These are phyloP conservation scores for Cydia strobilella DNA, from an alignment of 1,140 invertebrate genomes.

Conservation along the genomic window DNA sequence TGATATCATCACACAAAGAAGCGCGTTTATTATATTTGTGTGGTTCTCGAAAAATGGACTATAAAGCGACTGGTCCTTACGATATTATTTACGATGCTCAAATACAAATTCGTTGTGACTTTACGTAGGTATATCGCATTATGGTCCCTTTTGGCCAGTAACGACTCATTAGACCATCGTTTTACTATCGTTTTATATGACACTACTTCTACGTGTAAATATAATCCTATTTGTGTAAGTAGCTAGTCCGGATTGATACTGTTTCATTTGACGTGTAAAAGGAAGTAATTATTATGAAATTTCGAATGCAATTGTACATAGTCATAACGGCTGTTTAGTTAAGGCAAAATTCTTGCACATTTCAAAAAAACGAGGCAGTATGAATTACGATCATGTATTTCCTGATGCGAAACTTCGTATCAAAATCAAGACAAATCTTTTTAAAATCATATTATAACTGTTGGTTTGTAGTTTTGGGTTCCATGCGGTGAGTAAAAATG, in stretches of 20 bases:
- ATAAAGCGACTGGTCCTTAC: not conserved
- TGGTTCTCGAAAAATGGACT: not conserved
- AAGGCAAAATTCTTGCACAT: not conserved
- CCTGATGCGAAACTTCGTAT: not conserved
- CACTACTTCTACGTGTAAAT: conserved; percentile 18
- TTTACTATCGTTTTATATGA: not conserved
- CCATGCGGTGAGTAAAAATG: no score
- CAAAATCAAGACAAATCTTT: no score
- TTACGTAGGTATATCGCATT: not conserved
- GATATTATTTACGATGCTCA: no score
- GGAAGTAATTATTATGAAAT: conserved; percentile 19
- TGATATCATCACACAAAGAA: not conserved
- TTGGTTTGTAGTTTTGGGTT: no score
- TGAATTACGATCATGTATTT: not conserved
- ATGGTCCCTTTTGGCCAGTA: not conserved
- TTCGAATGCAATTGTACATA: conserved; percentile 29
- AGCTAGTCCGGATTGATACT: conserved; percentile 27
- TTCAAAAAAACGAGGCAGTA: not conserved
- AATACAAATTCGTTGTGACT: not conserved
- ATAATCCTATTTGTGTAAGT: conserved; percentile 16
- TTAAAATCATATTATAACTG: no score
- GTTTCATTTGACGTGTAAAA: not conserved
- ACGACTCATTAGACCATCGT: not conserved
- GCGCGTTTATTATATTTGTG: not conserved
- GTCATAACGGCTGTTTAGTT: not conserved